Percentiles rank a stretch among this genome's conserved stretches.
phyloP scores from a whole-genome alignment of 2,113 vertebrate genomes.

The Lasiurus borealis region DNA sequence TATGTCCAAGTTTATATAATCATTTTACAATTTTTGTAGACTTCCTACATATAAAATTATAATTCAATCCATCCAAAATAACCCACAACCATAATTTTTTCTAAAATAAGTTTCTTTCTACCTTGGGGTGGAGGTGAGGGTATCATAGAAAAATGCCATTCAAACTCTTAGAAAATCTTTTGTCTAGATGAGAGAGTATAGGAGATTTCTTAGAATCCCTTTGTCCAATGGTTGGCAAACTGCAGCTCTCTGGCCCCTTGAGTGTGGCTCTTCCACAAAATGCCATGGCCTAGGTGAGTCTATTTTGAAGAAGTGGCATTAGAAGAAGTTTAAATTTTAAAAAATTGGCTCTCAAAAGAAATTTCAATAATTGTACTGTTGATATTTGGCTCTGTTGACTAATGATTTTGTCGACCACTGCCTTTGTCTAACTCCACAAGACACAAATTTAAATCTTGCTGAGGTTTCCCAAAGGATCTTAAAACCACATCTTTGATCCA shows the following conservation, averaged over 20 bases:
- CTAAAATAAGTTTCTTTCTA: slow-evolving; percentile 5
- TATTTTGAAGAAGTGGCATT: too few relatives aligned
- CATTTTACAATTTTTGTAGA: background rate
- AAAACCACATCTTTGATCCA: background rate
- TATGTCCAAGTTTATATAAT: background rate
- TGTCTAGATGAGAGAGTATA: background rate
- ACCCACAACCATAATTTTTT: background rate
- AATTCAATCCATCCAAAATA: slow-evolving; percentile 1
- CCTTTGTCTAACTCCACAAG: background rate
- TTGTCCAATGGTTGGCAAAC: background rate
- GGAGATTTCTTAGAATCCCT: slow-evolving; percentile 30
- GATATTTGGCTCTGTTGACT: too few relatives aligned
- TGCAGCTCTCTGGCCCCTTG: too few relatives aligned
- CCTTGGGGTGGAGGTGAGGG: background rate
- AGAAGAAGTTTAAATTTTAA: too few relatives aligned
- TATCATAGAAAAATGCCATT: background rate
- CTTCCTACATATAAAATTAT: background rate
- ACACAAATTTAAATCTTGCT: slow-evolving; percentile 11
- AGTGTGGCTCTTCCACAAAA: too few relatives aligned
- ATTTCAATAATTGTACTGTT: too few relatives aligned
- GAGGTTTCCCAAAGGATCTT: background rate
- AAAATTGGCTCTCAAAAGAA: too few relatives aligned
- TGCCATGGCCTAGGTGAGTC: too few relatives aligned
- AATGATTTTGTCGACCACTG: too few relatives aligned
- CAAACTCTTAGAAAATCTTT: background rate